Evolutionary conservation across 2,888 invertebrate genomes (phyloP).

Genomic region (Oligia latruncula): DNA sequence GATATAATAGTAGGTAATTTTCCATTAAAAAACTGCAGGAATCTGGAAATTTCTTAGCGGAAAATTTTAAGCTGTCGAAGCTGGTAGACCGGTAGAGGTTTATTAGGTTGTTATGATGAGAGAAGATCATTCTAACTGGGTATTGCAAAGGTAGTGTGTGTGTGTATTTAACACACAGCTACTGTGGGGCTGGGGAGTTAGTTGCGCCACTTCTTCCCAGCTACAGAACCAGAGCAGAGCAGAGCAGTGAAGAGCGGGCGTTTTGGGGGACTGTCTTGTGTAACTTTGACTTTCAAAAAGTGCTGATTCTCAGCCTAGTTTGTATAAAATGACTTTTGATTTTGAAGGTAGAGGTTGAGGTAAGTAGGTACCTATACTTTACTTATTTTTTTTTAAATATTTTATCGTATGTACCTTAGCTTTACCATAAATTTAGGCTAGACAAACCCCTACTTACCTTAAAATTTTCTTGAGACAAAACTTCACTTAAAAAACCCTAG

Average conservation of each 20-base stretch:
- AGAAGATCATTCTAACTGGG: not conserved
- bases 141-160: not conserved
- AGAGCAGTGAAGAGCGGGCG: not conserved
- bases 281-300: not conserved
- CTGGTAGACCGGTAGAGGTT: not conserved
- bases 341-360: too few species aligned
- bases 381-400: not conserved
- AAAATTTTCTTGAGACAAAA: not conserved
- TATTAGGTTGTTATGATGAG: not conserved
- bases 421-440: not conserved
- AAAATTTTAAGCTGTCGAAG: not conserved
- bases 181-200: not conserved
- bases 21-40: not conserved
- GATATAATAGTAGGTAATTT: not conserved
- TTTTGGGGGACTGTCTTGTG: not conserved
- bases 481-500: not conserved
- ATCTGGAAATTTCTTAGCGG: not conserved
- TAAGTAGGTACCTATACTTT: not conserved
- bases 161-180: not conserved
- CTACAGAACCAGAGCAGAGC: not conserved
- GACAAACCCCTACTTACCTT: not conserved
- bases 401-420: not conserved
- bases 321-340: not conserved
- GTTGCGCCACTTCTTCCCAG: not conserved
- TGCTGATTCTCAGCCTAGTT: not conserved